Conservation (phyloP, 2,113 vertebrate genomes). For the Trichomycterus rosablanca region DNA sequence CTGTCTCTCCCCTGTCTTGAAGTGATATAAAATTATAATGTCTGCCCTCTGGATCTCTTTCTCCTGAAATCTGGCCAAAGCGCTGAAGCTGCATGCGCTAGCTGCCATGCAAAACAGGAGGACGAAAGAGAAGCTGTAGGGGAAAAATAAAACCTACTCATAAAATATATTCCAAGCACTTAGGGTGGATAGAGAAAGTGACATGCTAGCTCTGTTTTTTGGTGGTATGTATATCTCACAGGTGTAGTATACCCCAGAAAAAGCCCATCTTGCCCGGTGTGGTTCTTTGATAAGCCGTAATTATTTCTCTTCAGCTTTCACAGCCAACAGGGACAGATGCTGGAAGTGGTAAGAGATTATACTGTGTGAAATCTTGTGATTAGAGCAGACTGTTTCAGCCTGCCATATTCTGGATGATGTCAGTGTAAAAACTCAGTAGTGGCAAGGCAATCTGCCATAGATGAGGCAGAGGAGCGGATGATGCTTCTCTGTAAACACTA, state of each 20-base stretch:
- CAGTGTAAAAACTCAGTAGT: conserved; percentile 21
- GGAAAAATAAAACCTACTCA: conserved; percentile 39
- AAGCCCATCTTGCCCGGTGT: conserved; percentile 18
- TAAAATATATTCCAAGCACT: conserved; percentile 46
- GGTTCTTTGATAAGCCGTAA: conserved; percentile 48
- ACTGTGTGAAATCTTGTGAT: conserved; percentile 45
- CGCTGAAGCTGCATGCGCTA: conserved; percentile 80
- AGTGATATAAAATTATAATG: conserved; percentile 63
- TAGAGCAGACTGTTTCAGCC: conserved; percentile 32
- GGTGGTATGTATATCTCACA: conserved; percentile 27
- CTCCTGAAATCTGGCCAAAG: conserved; percentile 55
- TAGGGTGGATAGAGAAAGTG: conserved; percentile 47
- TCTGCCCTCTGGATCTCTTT: conserved; percentile 54
- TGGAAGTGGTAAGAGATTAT: conserved; percentile 48
- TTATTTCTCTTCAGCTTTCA: conserved; percentile 51
- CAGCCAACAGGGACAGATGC: conserved; percentile 50
- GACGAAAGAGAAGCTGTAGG: conserved; percentile 28
- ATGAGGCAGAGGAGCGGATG: conserved; percentile 11
- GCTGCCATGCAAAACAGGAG: conserved; percentile 70
- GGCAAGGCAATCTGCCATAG: conserved; percentile 11
- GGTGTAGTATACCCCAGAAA: conserved; percentile 9
- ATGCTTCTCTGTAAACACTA: conserved; percentile 1
- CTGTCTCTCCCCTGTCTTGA: conserved; percentile 63
- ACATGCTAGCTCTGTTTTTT: conserved; percentile 53
- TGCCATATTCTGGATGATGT: conserved; percentile 31